These are phyloP conservation scores for Linnaemya tessellans DNA, from an alignment of 2,888 invertebrate genomes.

Conservation along the genomic window DNA sequence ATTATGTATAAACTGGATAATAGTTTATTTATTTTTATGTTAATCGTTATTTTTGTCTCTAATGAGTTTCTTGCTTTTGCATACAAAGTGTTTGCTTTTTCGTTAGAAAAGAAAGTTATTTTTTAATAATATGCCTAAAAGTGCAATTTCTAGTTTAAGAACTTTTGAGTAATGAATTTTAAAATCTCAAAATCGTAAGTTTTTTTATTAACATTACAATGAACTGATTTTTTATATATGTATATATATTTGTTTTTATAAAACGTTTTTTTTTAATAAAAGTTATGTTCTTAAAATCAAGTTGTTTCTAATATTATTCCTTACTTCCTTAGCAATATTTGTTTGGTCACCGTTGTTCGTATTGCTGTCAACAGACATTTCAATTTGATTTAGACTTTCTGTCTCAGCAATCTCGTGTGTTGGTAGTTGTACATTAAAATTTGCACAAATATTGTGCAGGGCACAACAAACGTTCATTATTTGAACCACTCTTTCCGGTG, in stretches of 20 bases:
- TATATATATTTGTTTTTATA: too few species aligned
- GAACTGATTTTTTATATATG: constrained; percentile 18
- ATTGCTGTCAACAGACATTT: constrained; percentile 31
- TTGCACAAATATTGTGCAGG: constrained; percentile 56
- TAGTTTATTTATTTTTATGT: not conserved
- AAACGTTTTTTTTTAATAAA: too few species aligned
- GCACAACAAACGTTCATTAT: constrained; percentile 51
- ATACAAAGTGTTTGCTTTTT: constrained; percentile 17
- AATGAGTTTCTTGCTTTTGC: not conserved
- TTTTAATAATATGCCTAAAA: constrained; percentile 33
- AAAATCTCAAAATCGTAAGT: too few species aligned
- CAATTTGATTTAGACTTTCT: constrained; percentile 52
- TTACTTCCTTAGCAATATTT: too few species aligned
- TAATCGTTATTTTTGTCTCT: constrained; percentile 16
- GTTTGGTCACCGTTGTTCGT: too few species aligned
- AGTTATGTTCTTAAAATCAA: too few species aligned
- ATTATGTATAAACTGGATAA: too few species aligned
- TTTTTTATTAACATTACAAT: constrained; percentile 33
- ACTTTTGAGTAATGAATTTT: constrained; percentile 9
- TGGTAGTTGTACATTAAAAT: constrained; percentile 46
- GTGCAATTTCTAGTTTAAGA: too few species aligned
- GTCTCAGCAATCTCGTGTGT: constrained; percentile 33
- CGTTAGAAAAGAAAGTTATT: not conserved
- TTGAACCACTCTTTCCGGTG: too few species aligned
- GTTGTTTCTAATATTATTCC: too few species aligned